Evolutionary conservation across 2,888 invertebrate species (phyloP), one percentile per base, ranked within the genome.

Genomic region (Taenaris catops): DNA sequence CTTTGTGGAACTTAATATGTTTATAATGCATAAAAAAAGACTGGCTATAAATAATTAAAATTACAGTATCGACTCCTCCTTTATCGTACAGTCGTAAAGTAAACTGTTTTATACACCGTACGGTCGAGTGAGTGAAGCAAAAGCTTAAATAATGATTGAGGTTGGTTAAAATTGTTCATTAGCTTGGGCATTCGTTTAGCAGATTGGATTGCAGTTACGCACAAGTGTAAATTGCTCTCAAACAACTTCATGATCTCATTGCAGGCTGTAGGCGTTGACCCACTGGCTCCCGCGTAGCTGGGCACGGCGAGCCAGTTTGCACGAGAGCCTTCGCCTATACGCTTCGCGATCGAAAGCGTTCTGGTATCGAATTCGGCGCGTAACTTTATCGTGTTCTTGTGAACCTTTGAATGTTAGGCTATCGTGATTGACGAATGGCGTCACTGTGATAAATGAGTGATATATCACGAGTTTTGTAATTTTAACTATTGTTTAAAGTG

Each of bases 221-320:
- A 62, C 55, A 57, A 70, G 79, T 78, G 74, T 73, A 68, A 80
- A 76, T 75, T 66, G 65, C 67, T 63, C 60, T 60, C 51, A 58
- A 68, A 63, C 71, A 63, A 58, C 70, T 69, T 73, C 69, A 78
- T 81, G 81, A 79, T 76, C 74, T 80, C 80, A 81, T 68, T 79
- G 78, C 67, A 58, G 46, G 49, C 50, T 53, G 80, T 78, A 67
- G 78, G 78, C 73, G 78, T 71, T 72, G 79, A 75, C 74, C 76
- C 75, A 67, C 64, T 63, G 64, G 58, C 53, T 7, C 10, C 10
- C 46, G 44, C 49, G 41, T 47, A 55, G 56, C 58, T 55, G 61
- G 45, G 41, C 40, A 44, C 42, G 31, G 24, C 44, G 3, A 38
- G 68, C 64, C 76, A 71, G 74, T 74, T 52, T 52, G 59, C 45